Percentiles rank a stretch among this genome's conserved stretches.
Evolutionary conservation across 2,113 vertebrate genomes (phyloP).

Genomic region (Cyanistes caeruleus): DNA sequence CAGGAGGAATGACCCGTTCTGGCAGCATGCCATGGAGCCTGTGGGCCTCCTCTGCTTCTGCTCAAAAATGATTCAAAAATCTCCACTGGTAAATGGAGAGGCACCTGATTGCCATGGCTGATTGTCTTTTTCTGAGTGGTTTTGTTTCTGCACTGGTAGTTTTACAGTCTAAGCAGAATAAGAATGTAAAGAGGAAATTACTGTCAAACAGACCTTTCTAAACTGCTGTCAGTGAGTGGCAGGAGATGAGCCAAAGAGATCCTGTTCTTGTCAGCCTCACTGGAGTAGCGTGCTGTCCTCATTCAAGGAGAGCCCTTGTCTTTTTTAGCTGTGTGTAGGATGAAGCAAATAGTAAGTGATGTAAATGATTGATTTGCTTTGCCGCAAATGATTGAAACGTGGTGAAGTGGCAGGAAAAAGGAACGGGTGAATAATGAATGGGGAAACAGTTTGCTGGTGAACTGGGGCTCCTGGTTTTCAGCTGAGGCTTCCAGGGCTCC

Average conservation of each 20-base stretch:
- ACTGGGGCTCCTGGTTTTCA: neutral
- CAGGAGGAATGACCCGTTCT: neutral
- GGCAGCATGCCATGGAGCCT: accelerated
- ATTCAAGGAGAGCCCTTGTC: slow-evolving; percentile 51
- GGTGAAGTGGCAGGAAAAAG: neutral
- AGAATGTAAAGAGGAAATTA: slow-evolving; percentile 51
- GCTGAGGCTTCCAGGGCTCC: neutral
- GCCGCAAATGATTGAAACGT: neutral
- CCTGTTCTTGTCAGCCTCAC: slow-evolving; percentile 46
- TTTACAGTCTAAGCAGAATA: neutral
- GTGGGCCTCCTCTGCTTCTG: neutral
- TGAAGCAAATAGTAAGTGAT: neutral
- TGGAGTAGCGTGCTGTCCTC: slow-evolving; percentile 31
- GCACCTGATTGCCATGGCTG: neutral
- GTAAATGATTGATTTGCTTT: slow-evolving; percentile 32
- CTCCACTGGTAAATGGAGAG: neutral
- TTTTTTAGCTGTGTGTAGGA: slow-evolving; percentile 51
- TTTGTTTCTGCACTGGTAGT: neutral
- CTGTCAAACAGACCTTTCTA: slow-evolving; percentile 59
- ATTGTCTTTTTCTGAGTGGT: neutral
- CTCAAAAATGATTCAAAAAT: neutral
- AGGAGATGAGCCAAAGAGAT: slow-evolving; percentile 61
- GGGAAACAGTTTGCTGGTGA: neutral
- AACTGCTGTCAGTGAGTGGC: slow-evolving; percentile 46
- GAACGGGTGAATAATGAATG: neutral